Percentiles rank a stretch among this genome's conserved stretches.
phyloP scores from a whole-genome alignment of 92 coral and sea anemone genomes.

The Zoanthus sansibaricus region DNA sequence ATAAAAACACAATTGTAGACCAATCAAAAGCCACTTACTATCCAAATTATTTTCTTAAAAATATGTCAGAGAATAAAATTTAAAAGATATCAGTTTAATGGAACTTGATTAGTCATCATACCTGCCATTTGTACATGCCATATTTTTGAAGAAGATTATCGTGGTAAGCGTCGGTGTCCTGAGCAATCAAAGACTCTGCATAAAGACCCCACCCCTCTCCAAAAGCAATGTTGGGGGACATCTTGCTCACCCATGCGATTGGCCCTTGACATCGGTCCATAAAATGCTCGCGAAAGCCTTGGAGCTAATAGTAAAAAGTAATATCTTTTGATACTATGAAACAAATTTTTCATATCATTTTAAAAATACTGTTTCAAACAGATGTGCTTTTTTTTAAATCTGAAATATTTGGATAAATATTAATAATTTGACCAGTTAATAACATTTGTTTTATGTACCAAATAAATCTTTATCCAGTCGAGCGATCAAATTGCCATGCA shows the following conservation, averaged over 20 bases:
- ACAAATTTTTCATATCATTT: too few species aligned
- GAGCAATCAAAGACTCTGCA: constrained; percentile 81
- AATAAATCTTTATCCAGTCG: too few species aligned
- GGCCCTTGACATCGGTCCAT: constrained; percentile 80
- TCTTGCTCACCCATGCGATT: constrained; percentile 71
- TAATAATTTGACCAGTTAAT: too few species aligned
- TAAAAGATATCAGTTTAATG: background rate
- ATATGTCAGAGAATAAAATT: background rate
- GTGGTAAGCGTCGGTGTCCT: constrained; percentile 79
- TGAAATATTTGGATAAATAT: too few species aligned
- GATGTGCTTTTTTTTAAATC: too few species aligned
- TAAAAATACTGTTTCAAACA: too few species aligned
- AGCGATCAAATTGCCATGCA: too few species aligned
- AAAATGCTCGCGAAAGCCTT: constrained; percentile 87
- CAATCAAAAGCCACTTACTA: too few species aligned
- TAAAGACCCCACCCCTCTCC: constrained; percentile 96
- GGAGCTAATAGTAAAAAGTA: constrained; percentile 55
- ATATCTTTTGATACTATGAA: too few species aligned
- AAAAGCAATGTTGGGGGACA: constrained; percentile 69
- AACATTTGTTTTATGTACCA: too few species aligned
- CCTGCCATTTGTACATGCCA: constrained; percentile 97
- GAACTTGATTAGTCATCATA: constrained; percentile 9
- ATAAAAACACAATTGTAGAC: too few species aligned
- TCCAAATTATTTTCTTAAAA: too few species aligned
- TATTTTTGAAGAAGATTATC: constrained; percentile 75